Base-by-base conservation (phyloP, 23 tunicate species). In the Oikopleura albicans region DNA sequence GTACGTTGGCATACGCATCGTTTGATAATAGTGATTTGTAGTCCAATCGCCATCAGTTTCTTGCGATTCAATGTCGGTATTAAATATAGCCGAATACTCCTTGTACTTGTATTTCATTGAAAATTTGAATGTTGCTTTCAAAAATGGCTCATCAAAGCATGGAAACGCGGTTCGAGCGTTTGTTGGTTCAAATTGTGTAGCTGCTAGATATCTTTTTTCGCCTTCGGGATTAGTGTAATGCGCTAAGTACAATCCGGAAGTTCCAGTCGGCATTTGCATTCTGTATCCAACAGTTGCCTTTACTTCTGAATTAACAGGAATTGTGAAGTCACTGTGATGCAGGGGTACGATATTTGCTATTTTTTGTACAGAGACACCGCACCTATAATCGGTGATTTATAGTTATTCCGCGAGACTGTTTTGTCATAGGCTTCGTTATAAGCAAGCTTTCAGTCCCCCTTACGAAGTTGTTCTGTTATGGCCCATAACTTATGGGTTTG, bases 141-240 rank as follows among this genome's bases (percentile, higher is more conserved):
- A 39, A 28, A 91, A 88, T 4, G 98, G 98, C 66, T 93, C 98
- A 84, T 93, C 98, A 91, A 92, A 93, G 83, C 98, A 93, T 33
- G 98, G 98, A 37, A 93, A 90, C 40, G 94, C 86, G 37, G 89
- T 57, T 1, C 98, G 85, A 1, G 98, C 98, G 39, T 88, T 91
- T 0, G 98, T 93, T 33, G 98, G 83, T 40, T 90, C 98, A 84
- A 89, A 93, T 66, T 93, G 98, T 0, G 98, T 49, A 8, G 59
- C 59, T 8, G 22, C 16, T 8, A 49, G 59, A 49, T 49, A 49
- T 49, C 59, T 8, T 22, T 49, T 49, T 22, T 49, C 16, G 8
- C 59, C 59, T 8, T 8, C 59, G 59, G 59, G 59, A 22, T 49
- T 49, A 49, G 59, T 49, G 59, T 49, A 49, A 22, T 49, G 59